Evolutionary conservation across 2,888 invertebrate species (phyloP).

Genomic region (Harpalus rubripes): DNA sequence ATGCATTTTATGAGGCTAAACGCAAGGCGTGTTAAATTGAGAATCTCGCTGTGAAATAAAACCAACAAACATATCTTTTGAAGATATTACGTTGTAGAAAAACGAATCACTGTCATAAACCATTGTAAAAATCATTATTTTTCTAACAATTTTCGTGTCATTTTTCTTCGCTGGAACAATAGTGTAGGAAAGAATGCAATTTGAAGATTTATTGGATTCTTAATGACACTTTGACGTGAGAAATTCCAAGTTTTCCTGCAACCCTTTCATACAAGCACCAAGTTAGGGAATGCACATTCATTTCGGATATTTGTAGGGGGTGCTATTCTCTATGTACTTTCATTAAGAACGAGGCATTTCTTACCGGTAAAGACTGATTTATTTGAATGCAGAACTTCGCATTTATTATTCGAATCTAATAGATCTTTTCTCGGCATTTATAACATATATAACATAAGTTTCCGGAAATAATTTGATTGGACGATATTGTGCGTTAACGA

Average conservation of each 20-base stretch:
- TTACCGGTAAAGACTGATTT: neutral
- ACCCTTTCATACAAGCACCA: slow-evolving; percentile 10
- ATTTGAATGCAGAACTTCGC: neutral
- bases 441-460: no score
- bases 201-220: slow-evolving; percentile 23
- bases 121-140: neutral
- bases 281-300: slow-evolving; percentile 35
- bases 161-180: slow-evolving; percentile 12
- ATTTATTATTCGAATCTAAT: neutral
- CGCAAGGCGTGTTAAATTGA: no score
- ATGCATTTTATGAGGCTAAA: no score
- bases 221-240: slow-evolving; percentile 36
- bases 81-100: no score
- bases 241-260: slow-evolving; percentile 35
- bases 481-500: no score
- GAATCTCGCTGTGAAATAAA: no score
- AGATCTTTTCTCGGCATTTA: no score
- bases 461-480: no score
- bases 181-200: slow-evolving; percentile 39
- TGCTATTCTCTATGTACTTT: slow-evolving; percentile 16
- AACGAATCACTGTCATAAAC: neutral
- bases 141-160: neutral
- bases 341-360: neutral
- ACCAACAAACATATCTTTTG: no score
- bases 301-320: slow-evolving; percentile 10